Evolutionary conservation across 2,888 invertebrate genomes (phyloP).

Genomic region (Nasonia oneida): DNA sequence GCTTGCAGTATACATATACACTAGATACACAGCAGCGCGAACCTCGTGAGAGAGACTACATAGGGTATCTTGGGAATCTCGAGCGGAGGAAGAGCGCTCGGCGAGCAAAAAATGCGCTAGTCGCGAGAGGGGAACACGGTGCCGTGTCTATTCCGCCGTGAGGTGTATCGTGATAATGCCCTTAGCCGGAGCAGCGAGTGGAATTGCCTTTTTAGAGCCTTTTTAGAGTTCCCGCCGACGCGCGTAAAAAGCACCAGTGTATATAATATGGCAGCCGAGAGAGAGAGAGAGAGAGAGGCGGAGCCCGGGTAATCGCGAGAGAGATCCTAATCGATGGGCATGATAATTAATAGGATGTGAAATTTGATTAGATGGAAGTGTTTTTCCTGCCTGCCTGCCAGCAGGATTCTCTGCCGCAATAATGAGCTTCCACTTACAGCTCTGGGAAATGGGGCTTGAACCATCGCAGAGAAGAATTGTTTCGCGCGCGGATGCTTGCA

Average conservation of each 20-base stretch:
- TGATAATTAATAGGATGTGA: conserved; percentile 57
- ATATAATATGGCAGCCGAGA: too few species aligned
- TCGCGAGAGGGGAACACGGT: background rate
- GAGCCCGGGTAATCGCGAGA: background rate
- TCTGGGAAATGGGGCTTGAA: conserved; percentile 4
- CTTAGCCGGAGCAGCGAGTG: background rate
- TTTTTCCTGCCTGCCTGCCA: background rate
- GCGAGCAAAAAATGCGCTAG: conserved; percentile 28
- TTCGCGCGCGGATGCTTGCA: background rate
- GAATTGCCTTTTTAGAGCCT: conserved; percentile 54
- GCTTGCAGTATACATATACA: background rate
- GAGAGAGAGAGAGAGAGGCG: background rate
- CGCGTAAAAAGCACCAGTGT: background rate
- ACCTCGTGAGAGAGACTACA: conserved; percentile 3
- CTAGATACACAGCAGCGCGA: background rate
- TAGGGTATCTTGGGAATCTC: conserved; percentile 43
- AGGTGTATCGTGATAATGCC: conserved; percentile 45
- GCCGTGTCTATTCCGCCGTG: conserved; percentile 6
- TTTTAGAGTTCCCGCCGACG: conserved; percentile 16
- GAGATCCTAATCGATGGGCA: conserved; percentile 39
- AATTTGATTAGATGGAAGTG: conserved; percentile 49
- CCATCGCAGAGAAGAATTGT: background rate
- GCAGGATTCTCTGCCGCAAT: background rate
- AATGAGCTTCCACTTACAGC: too few species aligned
- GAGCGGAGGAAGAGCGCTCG: conserved; percentile 4